Percentiles rank a stretch among this genome's conserved stretches.
Conservation (phyloP, 1,140 invertebrate species). For the Philotrypesis tridentata region DNA sequence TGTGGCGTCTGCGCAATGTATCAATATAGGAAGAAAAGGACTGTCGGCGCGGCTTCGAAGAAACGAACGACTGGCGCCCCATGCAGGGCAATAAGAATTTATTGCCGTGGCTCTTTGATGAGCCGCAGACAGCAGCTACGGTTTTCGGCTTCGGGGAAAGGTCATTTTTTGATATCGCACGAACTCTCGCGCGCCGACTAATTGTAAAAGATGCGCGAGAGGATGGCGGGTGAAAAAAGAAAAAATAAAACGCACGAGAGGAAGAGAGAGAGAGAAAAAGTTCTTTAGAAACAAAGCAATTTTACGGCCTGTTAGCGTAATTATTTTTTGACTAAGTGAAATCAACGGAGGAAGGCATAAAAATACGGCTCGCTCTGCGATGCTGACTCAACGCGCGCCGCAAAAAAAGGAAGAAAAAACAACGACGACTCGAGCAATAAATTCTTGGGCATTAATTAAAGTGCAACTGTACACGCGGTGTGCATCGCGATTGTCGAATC, state of each 20-base stretch:
- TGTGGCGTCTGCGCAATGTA: background rate
- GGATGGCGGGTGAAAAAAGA: conserved; percentile 53
- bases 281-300: conserved; percentile 30
- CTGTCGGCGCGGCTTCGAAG: conserved; percentile 56
- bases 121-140: conserved; percentile 54
- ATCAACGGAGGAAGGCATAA: conserved; percentile 18
- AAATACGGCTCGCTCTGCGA: conserved; percentile 7
- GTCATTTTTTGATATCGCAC: conserved; percentile 70
- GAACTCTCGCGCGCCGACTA: conserved; percentile 57
- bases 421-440: background rate
- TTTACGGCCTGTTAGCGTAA: conserved; percentile 43
- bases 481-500: background rate
- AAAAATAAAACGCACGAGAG: too few species aligned
- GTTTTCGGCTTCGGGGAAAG: conserved; percentile 68
- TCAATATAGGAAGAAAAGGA: conserved; percentile 28
- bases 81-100: conserved; percentile 68
- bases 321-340: conserved; percentile 41
- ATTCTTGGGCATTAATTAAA: conserved; percentile 4
- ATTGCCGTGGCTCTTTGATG: conserved; percentile 66
- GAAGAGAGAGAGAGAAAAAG: conserved; percentile 39
- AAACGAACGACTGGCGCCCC: conserved; percentile 55
- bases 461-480: background rate
- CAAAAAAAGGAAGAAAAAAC: background rate
- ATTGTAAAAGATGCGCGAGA: conserved; percentile 59
- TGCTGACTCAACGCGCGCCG: background rate